Evolutionary conservation across 1,140 invertebrate genomes (phyloP).

Genomic region (Oryctes rhinoceros): DNA sequence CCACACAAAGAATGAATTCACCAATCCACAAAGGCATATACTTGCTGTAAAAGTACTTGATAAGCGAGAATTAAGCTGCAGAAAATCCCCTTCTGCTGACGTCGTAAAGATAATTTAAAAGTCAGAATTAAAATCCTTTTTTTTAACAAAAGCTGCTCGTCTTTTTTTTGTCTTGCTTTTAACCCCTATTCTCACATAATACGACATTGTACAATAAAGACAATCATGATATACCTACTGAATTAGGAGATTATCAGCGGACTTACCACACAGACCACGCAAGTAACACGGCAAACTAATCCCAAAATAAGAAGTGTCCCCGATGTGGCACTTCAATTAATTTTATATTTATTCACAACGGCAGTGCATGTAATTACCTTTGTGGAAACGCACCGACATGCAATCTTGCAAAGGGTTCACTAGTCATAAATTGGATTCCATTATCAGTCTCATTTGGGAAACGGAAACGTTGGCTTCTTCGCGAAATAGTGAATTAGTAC

Average conservation of each 20-base stretch:
- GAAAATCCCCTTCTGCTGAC: no score
- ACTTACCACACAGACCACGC: not conserved
- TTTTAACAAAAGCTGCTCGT: no score
- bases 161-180: no score
- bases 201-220: no score
- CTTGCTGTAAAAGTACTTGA: no score
- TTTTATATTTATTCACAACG: not conserved
- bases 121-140: no score
- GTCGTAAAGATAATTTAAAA: no score
- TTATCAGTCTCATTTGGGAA: not conserved
- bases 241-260: not conserved
- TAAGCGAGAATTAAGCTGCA: no score
- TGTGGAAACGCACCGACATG: not conserved
- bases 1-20: no score
- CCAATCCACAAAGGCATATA: no score
- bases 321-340: constrained; percentile 5
- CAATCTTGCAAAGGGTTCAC: not conserved
- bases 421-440: not conserved
- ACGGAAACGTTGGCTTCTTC: not conserved
- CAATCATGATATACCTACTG: no score
- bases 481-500: not conserved
- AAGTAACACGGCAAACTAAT: constrained; percentile 10
- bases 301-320: constrained; percentile 10
- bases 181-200: no score
- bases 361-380: not conserved